Base-by-base conservation (phyloP, 1,140 invertebrate species). In the Platorchestia sp. region DNA sequence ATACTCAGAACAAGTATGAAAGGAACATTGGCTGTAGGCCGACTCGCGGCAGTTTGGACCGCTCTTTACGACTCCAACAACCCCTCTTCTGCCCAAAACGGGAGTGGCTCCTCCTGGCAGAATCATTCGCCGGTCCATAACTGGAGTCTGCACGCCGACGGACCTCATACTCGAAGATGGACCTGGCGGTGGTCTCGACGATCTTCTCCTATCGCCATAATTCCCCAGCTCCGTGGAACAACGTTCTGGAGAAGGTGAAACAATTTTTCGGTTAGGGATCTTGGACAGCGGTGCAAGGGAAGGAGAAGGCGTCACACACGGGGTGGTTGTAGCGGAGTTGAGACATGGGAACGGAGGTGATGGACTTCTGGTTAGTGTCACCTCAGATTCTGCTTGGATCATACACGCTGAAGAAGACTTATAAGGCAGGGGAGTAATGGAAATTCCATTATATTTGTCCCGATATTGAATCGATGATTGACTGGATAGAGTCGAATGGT, bases 11-110 rank as follows among this genome's bases (percentile, higher is more conserved):
- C 91, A 93, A 89, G 87, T 89, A 3, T 93, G 91, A 47, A 93
- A 93, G 91, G 91, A 93, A 45, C 91, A 93, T 93, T 93, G 91
- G 44, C 91, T 93, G 45, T 93, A 93, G 91, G 91, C 43, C 19
- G 91, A 93, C 91, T 93, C 91, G 41, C 91, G 41, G 22, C 43
- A 93, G n/a, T 93, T 93, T 93, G 91, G 43, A 47, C 91, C 45
- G 91, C 91, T 93, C 19, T 93, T 93, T 93, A 93, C 45, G 91
- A 93, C 91, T 44, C 91, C 91, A 1, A 93, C 91, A 93, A 93
- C 91, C 44, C 91, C 91, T 47, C 95, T 53, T 95, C 97, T 97
- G 95, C 45, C 27, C 36, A 96, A 96, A 95, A 96, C 95, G 86
- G 96, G 96, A 87, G 96, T 45, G 89, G 91, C 45, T 59, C 47